phyloP scores from a whole-genome alignment of 2,888 invertebrate genomes.

The Chironomus tentans region DNA sequence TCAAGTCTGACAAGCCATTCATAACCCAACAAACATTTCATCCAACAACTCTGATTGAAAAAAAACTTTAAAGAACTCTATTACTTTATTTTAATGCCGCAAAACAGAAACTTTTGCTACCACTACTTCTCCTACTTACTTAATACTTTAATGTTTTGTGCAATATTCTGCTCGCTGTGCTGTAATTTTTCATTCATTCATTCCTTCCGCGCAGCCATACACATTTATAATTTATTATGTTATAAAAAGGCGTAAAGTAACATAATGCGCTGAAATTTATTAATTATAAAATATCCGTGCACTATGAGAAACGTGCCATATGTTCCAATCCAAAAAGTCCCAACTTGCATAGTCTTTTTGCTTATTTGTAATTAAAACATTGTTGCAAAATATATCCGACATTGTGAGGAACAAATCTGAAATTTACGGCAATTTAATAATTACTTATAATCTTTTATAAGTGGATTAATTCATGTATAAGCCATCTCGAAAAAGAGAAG shows the following conservation, averaged over 20 bases:
- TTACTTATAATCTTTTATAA: background rate
- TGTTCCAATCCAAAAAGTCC: background rate
- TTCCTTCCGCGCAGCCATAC: background rate
- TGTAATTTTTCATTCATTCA: too few species aligned
- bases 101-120: too few species aligned
- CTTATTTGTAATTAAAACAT: too few species aligned
- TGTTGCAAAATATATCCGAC: too few species aligned
- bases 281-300: background rate
- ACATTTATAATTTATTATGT: background rate
- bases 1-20: too few species aligned
- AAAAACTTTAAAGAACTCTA: too few species aligned
- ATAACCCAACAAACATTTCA: too few species aligned
- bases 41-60: too few species aligned
- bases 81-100: too few species aligned
- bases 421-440: background rate
- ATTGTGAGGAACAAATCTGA: background rate
- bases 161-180: too few species aligned
- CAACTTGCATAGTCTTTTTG: background rate
- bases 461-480: background rate
- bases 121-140: background rate
- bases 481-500: background rate
- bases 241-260: background rate
- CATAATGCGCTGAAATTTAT: background rate
- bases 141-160: background rate
- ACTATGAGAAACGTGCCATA: background rate